These are phyloP conservation scores for Hemiscyllium ocellatum DNA, from an alignment of 2,113 vertebrate species.

Conservation along the genomic window DNA sequence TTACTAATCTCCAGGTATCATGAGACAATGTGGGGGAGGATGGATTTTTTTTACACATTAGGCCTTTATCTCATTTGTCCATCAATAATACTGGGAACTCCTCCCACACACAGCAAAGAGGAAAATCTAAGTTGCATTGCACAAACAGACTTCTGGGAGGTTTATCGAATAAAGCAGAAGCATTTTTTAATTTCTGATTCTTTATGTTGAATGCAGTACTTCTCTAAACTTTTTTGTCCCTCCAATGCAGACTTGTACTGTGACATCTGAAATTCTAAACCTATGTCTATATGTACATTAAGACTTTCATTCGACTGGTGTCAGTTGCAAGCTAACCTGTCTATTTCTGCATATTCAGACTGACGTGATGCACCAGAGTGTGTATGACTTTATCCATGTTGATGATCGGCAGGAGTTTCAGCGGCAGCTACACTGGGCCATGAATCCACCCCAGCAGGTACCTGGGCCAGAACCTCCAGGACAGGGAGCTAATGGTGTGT, in stretches of 20 bases:
- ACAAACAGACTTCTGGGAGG: background rate
- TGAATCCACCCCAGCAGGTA: constrained; percentile 74
- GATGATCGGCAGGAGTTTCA: constrained; percentile 93
- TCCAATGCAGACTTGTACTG: background rate
- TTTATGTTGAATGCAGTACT: background rate
- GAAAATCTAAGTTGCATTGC: background rate
- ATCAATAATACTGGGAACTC: background rate
- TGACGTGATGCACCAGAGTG: constrained; percentile 93
- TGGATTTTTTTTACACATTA: background rate
- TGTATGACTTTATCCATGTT: constrained; percentile 94
- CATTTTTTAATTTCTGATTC: background rate
- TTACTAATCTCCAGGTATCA: background rate
- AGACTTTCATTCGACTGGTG: background rate
- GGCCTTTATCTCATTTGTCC: background rate
- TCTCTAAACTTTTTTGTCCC: background rate
- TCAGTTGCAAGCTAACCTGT: background rate
- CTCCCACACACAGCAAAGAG: background rate
- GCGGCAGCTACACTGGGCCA: constrained; percentile 92
- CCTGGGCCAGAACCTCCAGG: constrained; percentile 57
- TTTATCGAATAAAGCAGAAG: background rate
- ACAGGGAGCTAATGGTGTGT: constrained; percentile 65
- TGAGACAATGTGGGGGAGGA: background rate
- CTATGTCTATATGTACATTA: background rate
- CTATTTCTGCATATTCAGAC: constrained; percentile 63
- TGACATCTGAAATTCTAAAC: background rate